Evolutionary conservation across 64 coral and sea anemone species (phyloP).

Genomic region (Stichodactyla helianthus): DNA sequence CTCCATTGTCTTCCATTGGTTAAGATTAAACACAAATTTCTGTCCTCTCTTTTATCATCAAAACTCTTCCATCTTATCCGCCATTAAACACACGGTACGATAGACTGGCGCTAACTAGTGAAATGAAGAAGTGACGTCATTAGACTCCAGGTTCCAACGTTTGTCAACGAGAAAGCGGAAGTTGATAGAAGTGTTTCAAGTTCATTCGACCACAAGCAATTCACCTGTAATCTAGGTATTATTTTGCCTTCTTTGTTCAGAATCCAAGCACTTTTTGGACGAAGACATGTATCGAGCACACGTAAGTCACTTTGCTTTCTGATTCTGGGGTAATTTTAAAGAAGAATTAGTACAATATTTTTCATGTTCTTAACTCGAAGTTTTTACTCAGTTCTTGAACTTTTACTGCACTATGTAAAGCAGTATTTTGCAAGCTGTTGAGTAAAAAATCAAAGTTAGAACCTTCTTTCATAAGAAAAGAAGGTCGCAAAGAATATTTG

Average conservation of each 20-base stretch:
- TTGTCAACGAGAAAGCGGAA: background rate
- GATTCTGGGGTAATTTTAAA: background rate
- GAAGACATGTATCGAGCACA: conserved; percentile 48
- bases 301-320: conserved; percentile 20
- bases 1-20: conserved; percentile 22
- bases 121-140: conserved; percentile 8
- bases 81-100: background rate
- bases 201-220: background rate
- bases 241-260: conserved; percentile 2
- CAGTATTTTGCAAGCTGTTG: background rate
- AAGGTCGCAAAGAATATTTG: background rate
- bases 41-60: background rate
- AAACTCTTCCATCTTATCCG: background rate
- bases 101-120: background rate
- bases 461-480: background rate
- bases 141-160: background rate
- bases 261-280: conserved; percentile 1
- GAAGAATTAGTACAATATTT: background rate
- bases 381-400: background rate
- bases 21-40: background rate
- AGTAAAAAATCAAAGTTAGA: background rate
- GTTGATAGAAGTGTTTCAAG: background rate
- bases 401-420: background rate
- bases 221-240: conserved; percentile 13
- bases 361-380: background rate